phyloP scores from a whole-genome alignment of 2,888 invertebrate species.

The Polydrusus tereticollis region DNA sequence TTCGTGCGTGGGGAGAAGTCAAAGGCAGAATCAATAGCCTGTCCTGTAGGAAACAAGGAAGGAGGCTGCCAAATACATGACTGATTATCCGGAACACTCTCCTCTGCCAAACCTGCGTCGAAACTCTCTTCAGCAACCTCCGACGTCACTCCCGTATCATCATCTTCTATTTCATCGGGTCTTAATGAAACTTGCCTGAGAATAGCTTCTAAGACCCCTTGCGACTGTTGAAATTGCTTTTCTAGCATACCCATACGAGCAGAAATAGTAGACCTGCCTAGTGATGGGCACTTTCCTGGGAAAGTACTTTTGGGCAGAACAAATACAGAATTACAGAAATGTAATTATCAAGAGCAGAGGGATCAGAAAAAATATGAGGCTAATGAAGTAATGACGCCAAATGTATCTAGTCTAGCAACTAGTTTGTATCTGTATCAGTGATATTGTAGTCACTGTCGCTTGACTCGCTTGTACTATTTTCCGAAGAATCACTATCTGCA shows the following conservation, averaged over 20 bases:
- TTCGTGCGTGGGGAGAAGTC: slow-evolving; percentile 12
- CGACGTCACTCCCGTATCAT: neutral
- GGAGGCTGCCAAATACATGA: neutral
- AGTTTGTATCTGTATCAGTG: too few relatives aligned
- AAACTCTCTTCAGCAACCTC: neutral
- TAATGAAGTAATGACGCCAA: too few relatives aligned
- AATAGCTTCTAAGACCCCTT: slow-evolving; percentile 12
- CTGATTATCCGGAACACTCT: neutral
- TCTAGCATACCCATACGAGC: slow-evolving; percentile 3
- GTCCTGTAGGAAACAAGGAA: neutral
- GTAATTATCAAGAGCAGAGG: too few relatives aligned
- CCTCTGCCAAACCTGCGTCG: neutral
- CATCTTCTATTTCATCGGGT: neutral
- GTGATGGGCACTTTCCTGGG: too few relatives aligned
- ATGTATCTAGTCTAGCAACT: too few relatives aligned
- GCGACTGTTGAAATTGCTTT: neutral
- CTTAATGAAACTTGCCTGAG: neutral
- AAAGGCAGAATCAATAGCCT: neutral
- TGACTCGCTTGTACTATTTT: too few relatives aligned
- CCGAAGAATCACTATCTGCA: too few relatives aligned
- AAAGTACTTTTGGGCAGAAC: too few relatives aligned
- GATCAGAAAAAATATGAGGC: too few relatives aligned
- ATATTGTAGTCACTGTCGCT: too few relatives aligned
- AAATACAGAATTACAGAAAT: too few relatives aligned
- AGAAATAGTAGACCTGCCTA: neutral